phyloP scores from a whole-genome alignment of 2,797 vertebrate genomes.

The Lophius americanus region DNA sequence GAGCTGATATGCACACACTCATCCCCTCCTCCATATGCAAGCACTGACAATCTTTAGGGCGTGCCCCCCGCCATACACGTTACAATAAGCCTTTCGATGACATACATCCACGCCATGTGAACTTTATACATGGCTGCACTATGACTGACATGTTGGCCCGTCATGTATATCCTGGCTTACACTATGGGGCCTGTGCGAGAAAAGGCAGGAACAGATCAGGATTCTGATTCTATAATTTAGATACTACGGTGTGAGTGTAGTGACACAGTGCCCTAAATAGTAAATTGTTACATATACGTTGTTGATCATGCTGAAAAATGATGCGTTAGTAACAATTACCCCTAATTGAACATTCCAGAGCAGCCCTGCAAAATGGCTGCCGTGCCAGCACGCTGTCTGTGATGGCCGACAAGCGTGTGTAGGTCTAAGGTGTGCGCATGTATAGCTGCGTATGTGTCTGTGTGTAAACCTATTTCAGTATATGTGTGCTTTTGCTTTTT shows the following conservation, averaged over 20 bases:
- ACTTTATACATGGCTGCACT: conserved; percentile 59
- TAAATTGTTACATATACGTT: conserved; percentile 13
- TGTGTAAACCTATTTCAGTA: conserved; percentile 33
- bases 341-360: conserved; percentile 76
- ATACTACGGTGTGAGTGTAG: conserved; percentile 4
- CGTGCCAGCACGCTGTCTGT: conserved; percentile 71
- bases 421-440: conserved; percentile 67
- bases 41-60: conserved; percentile 68
- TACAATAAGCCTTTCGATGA: conserved; percentile 25
- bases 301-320: conserved; percentile 22
- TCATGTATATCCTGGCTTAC: conserved; percentile 44
- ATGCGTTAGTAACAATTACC: conserved; percentile 64
- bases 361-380: conserved; percentile 80
- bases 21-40: conserved; percentile 62
- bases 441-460: conserved; percentile 41
- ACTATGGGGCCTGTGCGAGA: conserved; percentile 26
- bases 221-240: conserved; percentile 8
- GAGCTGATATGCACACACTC: conserved; percentile 48
- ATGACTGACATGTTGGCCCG: conserved; percentile 36
- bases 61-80: conserved; percentile 60
- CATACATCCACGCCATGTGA: conserved; percentile 52
- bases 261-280: not conserved
- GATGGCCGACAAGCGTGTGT: conserved; percentile 77
- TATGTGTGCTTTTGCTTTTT: conserved; percentile 42
- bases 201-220: conserved; percentile 2